A percentile compares a stretch with the other conserved stretches of the same genome.
phyloP scores from a whole-genome alignment of 2,888 invertebrate species.

The Heteromurus nitidus region DNA sequence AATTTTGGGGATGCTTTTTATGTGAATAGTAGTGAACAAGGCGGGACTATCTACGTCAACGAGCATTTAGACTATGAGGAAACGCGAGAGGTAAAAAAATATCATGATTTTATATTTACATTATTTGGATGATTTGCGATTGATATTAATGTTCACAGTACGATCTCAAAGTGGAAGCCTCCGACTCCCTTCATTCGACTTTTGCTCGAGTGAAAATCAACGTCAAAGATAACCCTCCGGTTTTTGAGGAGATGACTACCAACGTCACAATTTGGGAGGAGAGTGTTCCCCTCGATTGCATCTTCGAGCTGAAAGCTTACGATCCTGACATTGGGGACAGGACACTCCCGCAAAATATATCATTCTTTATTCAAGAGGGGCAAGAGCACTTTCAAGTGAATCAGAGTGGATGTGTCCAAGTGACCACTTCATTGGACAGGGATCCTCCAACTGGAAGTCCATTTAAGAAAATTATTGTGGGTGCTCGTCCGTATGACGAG shows the following conservation, averaged over 20 bases:
- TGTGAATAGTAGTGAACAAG: slow-evolving; percentile 83
- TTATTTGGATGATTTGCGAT: not conserved
- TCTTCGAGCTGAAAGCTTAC: slow-evolving; percentile 84
- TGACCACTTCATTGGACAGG: slow-evolving; percentile 87
- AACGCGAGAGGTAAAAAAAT: slow-evolving; percentile 76
- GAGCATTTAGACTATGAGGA: slow-evolving; percentile 88
- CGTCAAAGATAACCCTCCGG: slow-evolving; percentile 79
- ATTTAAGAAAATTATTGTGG: slow-evolving; percentile 82
- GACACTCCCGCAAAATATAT: slow-evolving; percentile 85
- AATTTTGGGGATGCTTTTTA: slow-evolving; percentile 90
- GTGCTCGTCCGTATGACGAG: slow-evolving; percentile 88
- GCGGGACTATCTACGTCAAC: slow-evolving; percentile 89
- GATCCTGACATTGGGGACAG: slow-evolving; percentile 90
- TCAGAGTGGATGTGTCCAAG: slow-evolving; percentile 81
- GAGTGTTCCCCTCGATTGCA: slow-evolving; percentile 82
- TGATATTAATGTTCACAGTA: slow-evolving; percentile 78
- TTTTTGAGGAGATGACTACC: slow-evolving; percentile 83
- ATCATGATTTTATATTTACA: slow-evolving; percentile 52
- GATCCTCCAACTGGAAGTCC: slow-evolving; percentile 92
- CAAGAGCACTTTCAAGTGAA: slow-evolving; percentile 85
- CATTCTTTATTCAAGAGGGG: slow-evolving; percentile 83
- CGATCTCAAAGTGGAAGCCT: slow-evolving; percentile 87
- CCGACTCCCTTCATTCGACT: slow-evolving; percentile 89
- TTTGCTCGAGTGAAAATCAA: slow-evolving; percentile 86
- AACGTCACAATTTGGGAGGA: slow-evolving; percentile 87